Base-by-base conservation (phyloP, 2,888 invertebrate species). In the Endomychus coccineus region DNA sequence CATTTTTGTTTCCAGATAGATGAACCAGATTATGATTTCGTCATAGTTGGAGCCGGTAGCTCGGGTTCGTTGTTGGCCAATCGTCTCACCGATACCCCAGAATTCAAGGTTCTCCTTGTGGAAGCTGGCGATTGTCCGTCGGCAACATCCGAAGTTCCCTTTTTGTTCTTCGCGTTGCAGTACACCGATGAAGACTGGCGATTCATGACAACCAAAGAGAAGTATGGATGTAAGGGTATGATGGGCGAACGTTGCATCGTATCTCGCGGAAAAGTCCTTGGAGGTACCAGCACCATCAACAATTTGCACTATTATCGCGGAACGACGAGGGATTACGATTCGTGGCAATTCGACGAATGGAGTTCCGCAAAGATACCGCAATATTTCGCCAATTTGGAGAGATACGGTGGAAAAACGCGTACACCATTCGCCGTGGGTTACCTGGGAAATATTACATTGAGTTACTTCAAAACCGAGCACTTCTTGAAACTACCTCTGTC, bases 261-360 rank as follows among this genome's bases (percentile, higher is more conserved):
- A 64, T 66, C 70, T 0, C 51, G 68, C 31, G 73, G 73, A 2
- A 70, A 69, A 50, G 64, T 65, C 31, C 25, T 62, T 32, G 64
- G 65, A 2, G 73, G 73, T 2, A 59, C 61, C 2, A 66, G 67
- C 34, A 58, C 64, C 15, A 60, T 71, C 23, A 70, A 71, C 50
- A 62, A 59, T 39, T 67, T 72, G 67, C 58, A 58, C 17, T 64
- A 64, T 46, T 45, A 27, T 9, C 22, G 40, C 3, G 69, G 69
- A 48, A 64, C 63, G 44, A 16, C 75, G 29, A 69, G 79, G 0
- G 89, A 90, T 61, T 91, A 76, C 56, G 83, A 88, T 58, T 74
- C 79, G 31, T 91, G 90, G 90, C 88, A 88, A 0, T 84, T 86
- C 57, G 71, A 77, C 1, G 88, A 88, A 3, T 91, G 91, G 91